These are phyloP conservation scores for Ptilodon capucinus DNA, from an alignment of 2,888 invertebrate genomes.

Conservation along the genomic window DNA sequence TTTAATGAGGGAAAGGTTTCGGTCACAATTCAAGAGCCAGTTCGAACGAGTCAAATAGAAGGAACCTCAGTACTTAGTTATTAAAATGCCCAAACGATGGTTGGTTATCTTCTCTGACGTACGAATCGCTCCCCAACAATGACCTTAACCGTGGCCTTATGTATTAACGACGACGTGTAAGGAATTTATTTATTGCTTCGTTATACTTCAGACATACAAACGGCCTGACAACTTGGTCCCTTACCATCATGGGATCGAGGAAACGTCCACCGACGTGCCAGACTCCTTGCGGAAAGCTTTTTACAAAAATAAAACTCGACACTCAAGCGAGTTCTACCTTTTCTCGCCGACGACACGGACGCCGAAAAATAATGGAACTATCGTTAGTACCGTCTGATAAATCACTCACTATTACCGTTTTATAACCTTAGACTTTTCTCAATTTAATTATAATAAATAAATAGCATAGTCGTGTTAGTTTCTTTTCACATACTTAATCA, in stretches of 20 bases:
- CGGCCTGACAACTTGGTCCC: slow-evolving; percentile 42
- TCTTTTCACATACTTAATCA: slow-evolving; percentile 12
- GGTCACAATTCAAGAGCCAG: slow-evolving; percentile 28
- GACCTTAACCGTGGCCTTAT: slow-evolving; percentile 18
- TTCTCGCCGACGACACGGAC: no score
- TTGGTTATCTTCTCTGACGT: not conserved
- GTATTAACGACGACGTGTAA: slow-evolving; percentile 18
- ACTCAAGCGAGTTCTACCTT: no score
- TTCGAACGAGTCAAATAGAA: not conserved
- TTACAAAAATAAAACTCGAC: slow-evolving; percentile 12
- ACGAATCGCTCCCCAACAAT: slow-evolving; percentile 35
- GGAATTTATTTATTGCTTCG: slow-evolving; percentile 33
- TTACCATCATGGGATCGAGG: slow-evolving; percentile 44
- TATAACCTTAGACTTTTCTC: not conserved
- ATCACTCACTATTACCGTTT: not conserved
- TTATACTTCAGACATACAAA: slow-evolving; percentile 19
- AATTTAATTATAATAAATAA: slow-evolving; percentile 18
- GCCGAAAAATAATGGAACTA: not conserved
- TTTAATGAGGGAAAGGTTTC: slow-evolving; percentile 29
- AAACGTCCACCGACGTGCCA: slow-evolving; percentile 13
- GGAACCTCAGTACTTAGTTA: no score
- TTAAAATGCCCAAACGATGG: no score
- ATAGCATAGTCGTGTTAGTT: slow-evolving; percentile 22
- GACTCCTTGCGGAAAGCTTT: slow-evolving; percentile 42
- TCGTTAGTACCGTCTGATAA: not conserved